A percentile compares a stretch with the other conserved stretches of the same genome.
phyloP scores from a whole-genome alignment of 2,113 vertebrate species.

The Athene cunicularia region DNA sequence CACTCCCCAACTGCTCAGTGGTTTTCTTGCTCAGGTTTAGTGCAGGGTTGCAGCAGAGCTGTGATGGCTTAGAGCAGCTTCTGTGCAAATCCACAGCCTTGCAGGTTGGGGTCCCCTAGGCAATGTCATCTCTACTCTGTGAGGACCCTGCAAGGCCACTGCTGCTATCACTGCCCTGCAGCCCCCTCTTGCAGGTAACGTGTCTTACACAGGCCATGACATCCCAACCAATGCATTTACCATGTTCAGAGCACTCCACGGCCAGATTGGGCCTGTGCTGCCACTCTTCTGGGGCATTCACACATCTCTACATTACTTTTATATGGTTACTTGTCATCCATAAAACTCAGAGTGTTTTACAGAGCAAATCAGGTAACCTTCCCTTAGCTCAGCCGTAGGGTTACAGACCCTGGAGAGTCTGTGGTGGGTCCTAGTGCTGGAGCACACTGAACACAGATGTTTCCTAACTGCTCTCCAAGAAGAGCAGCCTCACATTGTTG shows the following conservation, averaged over 20 bases:
- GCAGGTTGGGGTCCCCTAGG: not conserved
- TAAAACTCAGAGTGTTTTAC: not conserved
- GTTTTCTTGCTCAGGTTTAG: not conserved
- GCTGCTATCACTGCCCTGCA: not conserved
- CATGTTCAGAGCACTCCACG: no score
- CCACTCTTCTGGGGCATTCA: no score
- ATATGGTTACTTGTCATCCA: no score
- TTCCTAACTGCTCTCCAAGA: not conserved
- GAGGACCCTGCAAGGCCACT: no score
- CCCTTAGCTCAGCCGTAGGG: not conserved
- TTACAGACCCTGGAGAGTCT: not conserved
- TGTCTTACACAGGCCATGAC: not conserved
- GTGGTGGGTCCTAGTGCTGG: rapidly evolving
- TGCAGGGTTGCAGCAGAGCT: not conserved
- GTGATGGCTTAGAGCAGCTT: not conserved
- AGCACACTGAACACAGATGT: no score
- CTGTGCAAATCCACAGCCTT: rapidly evolving
- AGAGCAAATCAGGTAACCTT: not conserved
- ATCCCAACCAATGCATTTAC: not conserved
- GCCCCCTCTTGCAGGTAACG: not conserved
- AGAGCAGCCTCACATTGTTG: not conserved
- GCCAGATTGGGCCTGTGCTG: not conserved
- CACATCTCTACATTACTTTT: not conserved
- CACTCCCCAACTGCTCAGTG: not conserved
- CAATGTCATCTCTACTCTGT: not conserved